Base-by-base conservation (phyloP, 2,113 vertebrate species). In the Nannospalax galili region DNA sequence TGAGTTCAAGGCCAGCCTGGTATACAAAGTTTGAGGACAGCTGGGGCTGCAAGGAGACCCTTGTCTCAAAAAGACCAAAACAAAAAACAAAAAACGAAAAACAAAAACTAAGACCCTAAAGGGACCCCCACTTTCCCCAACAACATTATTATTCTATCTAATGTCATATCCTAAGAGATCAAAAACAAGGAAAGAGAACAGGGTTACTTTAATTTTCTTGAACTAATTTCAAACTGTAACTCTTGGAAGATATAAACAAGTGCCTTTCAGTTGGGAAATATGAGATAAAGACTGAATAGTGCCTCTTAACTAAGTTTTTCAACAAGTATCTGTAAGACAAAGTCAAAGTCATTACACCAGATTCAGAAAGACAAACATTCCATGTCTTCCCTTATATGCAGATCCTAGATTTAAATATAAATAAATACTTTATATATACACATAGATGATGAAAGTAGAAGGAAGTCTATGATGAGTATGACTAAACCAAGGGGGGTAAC, bases 311-410 rank as follows among this genome's bases (percentile, higher is more conserved):
- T 88, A 91, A 48, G 17, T 16, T 88, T 95, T 88, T 64, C 67
- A 70, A 74, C 4, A 90, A 92, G 37, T 3, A 62, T 32, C 35
- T 90, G 62, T 32, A 84, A 67, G 42, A 67, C 91, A 95, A 69
- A 89, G 37, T 72, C 62, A 89, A 78, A 96, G 58, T 12, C 35
- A 90, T 72, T 88, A 79, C 82, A 88, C n/a, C 28, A 84, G 82
- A 69, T 9, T 84, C 64, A 84, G 62, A 67, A 84, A 69, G 30
- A 69, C 11, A 69, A 85, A 85, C 6, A 69, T 32, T 69, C 11
- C 42, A 69, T n/a, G 30, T 32, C 45, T 84, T 48, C 10, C 42
- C 24, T 69, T 69, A 69, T 48, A 85, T 26, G 19, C 12, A 85
- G 20, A 85, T n/a, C n/a, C 11, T 52, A 69, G 28, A 45, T 85